Evolutionary conservation across 2,113 vertebrate species (phyloP), one percentile per base, ranked within the genome.

Genomic region (Cephalophus harveyi): DNA sequence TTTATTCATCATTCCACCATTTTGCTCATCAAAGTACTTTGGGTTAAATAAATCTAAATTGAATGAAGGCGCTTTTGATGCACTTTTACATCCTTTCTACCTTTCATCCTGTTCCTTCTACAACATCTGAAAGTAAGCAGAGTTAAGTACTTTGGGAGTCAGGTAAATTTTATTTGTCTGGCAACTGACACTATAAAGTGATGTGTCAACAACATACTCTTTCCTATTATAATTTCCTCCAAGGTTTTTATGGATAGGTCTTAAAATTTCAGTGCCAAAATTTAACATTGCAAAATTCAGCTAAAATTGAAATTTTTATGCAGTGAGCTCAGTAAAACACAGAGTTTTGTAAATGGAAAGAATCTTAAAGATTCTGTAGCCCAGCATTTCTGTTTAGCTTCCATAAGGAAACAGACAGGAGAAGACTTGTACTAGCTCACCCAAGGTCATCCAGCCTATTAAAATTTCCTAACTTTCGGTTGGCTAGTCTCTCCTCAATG

Each of bases 271-370:
- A 76, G 52, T 52, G 28, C 19, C 84, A 89, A 91, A 71, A 88
- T 78, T 54, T 78, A 82, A 90, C 74, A 87, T 46, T 10, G 40
- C 7, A 91, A 89, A 88, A 94, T 96, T 36, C 43, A 93, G 30
- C n/a, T 96, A 60, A 94, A 82, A 96, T 71, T 76, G 60, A 79
- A 87, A 89, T 48, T 78, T 94, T 93, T 89, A 82, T 64, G 54
- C 85, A 87, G 30, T 28, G 36, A 90, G 21, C 74, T 96, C 97
- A 84, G 2, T 81, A 30, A 74, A 62, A 84, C 74, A 60, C 40
- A 79, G 60, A 89, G 91, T 71, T 91, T 87, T 95, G 40, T 48
- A 90, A 93, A 40, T 78, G 46, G 64, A 92, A 92, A 87, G 86
- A 91, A 91, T 4, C 7, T 48, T 60, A 89, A 43, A 94, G 50